Conservation (phyloP, 1,140 invertebrate genomes). For the Battus philenor region DNA sequence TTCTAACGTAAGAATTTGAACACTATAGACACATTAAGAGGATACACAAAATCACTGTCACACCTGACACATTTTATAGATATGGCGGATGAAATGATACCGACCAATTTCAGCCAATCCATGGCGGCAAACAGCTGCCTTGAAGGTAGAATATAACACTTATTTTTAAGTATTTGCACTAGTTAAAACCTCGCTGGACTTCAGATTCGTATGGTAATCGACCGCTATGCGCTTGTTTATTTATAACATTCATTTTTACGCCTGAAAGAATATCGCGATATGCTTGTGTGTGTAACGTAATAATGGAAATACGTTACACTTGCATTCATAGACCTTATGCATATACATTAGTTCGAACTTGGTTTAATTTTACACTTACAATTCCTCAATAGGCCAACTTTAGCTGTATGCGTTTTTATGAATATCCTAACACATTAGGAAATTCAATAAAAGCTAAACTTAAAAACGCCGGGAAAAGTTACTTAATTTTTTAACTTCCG, state of each 20-base stretch:
- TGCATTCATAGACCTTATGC: background rate
- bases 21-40: constrained; percentile 20
- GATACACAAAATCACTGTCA: constrained; percentile 34
- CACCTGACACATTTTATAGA: constrained; percentile 19
- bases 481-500: no score
- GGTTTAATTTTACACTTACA: no score
- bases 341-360: background rate
- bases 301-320: constrained; percentile 1
- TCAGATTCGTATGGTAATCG: constrained; percentile 62
- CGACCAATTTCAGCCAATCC: constrained; percentile 72
- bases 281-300: constrained; percentile 23
- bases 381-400: no score
- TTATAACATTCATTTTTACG: constrained; percentile 75
- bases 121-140: constrained; percentile 39
- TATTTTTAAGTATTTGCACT: constrained; percentile 28
- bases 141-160: constrained; percentile 28
- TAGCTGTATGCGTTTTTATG: no score
- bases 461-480: no score
- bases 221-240: constrained; percentile 48
- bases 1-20: constrained; percentile 1
- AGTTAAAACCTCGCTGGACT: constrained; percentile 50
- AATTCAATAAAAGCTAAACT: no score
- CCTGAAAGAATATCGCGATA: constrained; percentile 44
- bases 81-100: constrained; percentile 36
- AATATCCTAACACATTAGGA: no score